A percentile compares a stretch with the other conserved stretches of the same genome.
Conservation (phyloP, 2,113 vertebrate genomes). For the Rhineura floridana region DNA sequence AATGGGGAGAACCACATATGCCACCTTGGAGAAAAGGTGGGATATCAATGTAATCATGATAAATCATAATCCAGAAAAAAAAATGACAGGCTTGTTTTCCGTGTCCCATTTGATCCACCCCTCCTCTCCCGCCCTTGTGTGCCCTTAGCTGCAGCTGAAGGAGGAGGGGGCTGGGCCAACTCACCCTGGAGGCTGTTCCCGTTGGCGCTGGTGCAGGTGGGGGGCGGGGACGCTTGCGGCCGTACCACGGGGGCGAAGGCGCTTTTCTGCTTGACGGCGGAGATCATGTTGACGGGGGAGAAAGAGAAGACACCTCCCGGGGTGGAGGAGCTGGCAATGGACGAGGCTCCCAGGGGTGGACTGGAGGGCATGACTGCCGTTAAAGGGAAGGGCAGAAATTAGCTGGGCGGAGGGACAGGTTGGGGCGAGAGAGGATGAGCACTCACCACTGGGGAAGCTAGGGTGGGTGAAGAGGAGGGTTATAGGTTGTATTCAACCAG, state of each 20-base stretch:
- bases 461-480: background rate
- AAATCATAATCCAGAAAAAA: too few relatives aligned
- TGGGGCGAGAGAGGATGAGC: conserved; percentile 24
- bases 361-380: conserved; percentile 80
- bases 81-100: background rate
- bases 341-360: conserved; percentile 78
- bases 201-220: conserved; percentile 90
- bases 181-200: conserved; percentile 91
- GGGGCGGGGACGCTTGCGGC: conserved; percentile 90
- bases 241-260: conserved; percentile 96
- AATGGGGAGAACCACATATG: too few relatives aligned
- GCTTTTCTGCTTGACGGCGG: conserved; percentile 98
- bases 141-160: background rate
- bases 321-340: conserved; percentile 73
- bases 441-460: background rate
- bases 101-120: background rate
- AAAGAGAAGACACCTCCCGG: conserved; percentile 87
- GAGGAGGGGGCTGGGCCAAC: conserved; percentile 58
- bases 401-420: background rate
- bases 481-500: too few relatives aligned
- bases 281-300: conserved; percentile 95
- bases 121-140: fast-evolving
- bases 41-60: too few relatives aligned
- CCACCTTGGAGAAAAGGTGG: too few relatives aligned
- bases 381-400: conserved; percentile 22